phyloP scores from a whole-genome alignment of 2,888 invertebrate species.

The Ormia ochracea region DNA sequence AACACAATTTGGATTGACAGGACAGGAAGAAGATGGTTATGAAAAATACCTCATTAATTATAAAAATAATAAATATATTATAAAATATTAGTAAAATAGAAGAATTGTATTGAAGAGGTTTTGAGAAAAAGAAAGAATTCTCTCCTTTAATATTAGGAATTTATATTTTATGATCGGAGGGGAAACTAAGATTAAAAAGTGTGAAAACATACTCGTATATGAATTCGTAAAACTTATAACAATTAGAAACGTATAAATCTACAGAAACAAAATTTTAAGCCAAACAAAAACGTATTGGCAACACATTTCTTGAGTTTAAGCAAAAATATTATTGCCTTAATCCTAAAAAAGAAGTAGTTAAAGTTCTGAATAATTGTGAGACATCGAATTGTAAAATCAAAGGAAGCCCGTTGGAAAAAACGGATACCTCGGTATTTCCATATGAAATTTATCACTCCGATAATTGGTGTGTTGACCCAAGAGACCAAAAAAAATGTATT shows the following conservation, averaged over 20 bases:
- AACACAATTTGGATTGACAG: no score
- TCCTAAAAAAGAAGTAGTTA: background rate
- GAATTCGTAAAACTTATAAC: background rate
- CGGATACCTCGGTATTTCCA: background rate
- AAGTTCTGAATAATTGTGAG: background rate
- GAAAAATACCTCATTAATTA: no score
- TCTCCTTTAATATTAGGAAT: background rate
- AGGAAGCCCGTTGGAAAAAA: background rate
- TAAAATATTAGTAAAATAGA: no score
- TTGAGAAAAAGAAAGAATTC: background rate
- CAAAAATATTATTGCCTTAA: background rate
- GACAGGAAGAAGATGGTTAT: no score
- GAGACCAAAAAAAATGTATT: no score
- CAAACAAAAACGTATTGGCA: background rate
- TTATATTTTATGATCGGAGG: background rate
- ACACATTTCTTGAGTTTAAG: background rate
- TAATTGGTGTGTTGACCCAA: background rate
- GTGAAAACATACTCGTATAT: background rate
- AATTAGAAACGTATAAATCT: no score
- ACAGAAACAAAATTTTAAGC: background rate
- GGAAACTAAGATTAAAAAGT: background rate
- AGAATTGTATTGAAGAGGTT: no score
- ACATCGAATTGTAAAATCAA: background rate
- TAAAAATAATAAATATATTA: no score
- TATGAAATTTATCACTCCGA: background rate